Percentiles rank a stretch among this genome's conserved stretches.
Evolutionary conservation across 2,113 vertebrate genomes (phyloP).

Genomic region (Nanorana parkeri): DNA sequence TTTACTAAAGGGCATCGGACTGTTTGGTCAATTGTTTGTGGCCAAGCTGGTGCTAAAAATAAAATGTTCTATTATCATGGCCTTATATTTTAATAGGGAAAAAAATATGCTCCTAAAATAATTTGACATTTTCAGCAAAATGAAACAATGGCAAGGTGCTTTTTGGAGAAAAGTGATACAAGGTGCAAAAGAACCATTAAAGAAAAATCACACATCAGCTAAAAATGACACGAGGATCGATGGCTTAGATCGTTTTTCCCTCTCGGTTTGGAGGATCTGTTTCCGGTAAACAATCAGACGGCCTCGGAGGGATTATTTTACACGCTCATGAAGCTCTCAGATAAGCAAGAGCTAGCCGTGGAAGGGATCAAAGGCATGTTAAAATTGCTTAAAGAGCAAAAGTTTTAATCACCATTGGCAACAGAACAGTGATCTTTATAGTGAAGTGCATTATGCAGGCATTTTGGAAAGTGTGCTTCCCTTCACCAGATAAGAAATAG

Average conservation of each 20-base stretch:
- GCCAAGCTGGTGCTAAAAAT: too few species aligned
- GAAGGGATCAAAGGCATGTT: background rate
- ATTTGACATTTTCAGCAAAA: conserved; percentile 11
- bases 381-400: conserved; percentile 51
- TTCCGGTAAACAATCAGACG: conserved; percentile 39
- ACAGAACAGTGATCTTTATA: conserved; percentile 22
- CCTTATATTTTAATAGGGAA: too few species aligned
- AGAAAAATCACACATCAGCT: conserved; percentile 34
- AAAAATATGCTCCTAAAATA: conserved; percentile 2
- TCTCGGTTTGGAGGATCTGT: conserved; percentile 41
- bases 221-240: conserved; percentile 45
- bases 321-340: conserved; percentile 35
- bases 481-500: conserved; percentile 32
- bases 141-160: background rate
- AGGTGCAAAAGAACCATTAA: background rate
- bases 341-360: conserved; percentile 10
- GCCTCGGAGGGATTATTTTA: conserved; percentile 46
- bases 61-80: too few species aligned
- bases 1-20: too few species aligned
- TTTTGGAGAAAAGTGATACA: background rate
- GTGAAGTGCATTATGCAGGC: background rate
- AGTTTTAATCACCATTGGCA: conserved; percentile 31
- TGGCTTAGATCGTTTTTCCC: conserved; percentile 23
- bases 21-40: too few species aligned
- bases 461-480: conserved; percentile 15